Evolutionary conservation across 2,888 invertebrate species (phyloP).

Genomic region (Tachina lurida): DNA sequence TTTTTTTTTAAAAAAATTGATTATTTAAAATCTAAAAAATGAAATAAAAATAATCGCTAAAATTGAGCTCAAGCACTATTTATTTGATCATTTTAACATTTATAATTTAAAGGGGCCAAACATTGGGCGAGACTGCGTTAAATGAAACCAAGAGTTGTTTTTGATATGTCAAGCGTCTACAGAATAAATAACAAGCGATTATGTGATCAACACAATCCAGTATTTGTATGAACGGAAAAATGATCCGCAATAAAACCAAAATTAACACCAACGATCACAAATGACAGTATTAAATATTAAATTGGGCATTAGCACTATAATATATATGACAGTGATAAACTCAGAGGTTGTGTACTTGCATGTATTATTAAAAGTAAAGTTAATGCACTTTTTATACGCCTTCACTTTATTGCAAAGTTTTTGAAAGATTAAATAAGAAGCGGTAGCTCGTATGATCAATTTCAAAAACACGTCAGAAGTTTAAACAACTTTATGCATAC

Average conservation of each 20-base stretch:
- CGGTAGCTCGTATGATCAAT: constrained; percentile 40
- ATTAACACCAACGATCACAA: constrained; percentile 67
- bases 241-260: constrained; percentile 61
- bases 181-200: constrained; percentile 29
- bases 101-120: constrained; percentile 22
- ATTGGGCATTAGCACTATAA: constrained; percentile 55
- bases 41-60: neutral
- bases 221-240: constrained; percentile 39
- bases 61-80: neutral
- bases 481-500: constrained; percentile 8
- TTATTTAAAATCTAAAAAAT: neutral
- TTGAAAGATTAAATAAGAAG: constrained; percentile 16
- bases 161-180: constrained; percentile 30
- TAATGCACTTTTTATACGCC: constrained; percentile 53
- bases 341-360: constrained; percentile 12
- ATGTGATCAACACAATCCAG: constrained; percentile 53
- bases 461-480: constrained; percentile 10
- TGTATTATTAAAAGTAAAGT: neutral
- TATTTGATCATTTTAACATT: neutral
- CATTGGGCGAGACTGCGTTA: constrained; percentile 1
- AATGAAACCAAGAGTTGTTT: constrained; percentile 56
- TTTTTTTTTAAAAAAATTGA: neutral
- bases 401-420: constrained; percentile 37
- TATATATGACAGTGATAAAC: constrained; percentile 33
- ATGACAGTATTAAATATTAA: constrained; percentile 58